Evolutionary conservation across 2,797 vertebrate species (phyloP), one percentile per base, ranked within the genome.

Genomic region (Acropternis orthonyx): DNA sequence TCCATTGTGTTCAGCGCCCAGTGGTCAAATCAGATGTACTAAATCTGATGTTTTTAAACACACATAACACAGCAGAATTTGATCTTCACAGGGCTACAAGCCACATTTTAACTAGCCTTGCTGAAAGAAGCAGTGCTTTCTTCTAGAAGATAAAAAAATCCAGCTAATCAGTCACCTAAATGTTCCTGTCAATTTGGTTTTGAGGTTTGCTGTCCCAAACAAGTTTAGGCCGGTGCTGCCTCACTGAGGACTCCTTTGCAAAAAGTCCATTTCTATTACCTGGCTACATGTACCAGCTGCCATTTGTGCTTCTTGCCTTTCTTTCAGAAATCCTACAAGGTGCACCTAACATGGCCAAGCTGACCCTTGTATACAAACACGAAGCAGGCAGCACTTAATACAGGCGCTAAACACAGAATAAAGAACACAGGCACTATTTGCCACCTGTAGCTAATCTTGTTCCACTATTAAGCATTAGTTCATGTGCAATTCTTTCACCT

Each of bases 381-480:
- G 2, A 39, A 78, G 58, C 12, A 59, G 39, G 21, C 17, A 81
- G 48, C 32, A 37, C 22, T 63, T 37, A 36, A 20, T 10, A 27
- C 0, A 67, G 66, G 26, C 19, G 4, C 3, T 84, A 54, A 90
- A 59, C 17, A 37, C 37, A 37, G 37, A 37, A 37, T 37, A 37
- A 37, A 37, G 9, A 37, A 37, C 49, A 24, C 0, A 0, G 58
- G 27, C 28, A 9, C 10, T 44, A 10, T 88, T 55, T 82, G 48
- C 36, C 88, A 52, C 26, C 11, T 14, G 19, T 12, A 76, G 76
- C 36, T n/a, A 16, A 23, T 59, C 62, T 59, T 4, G 1, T 19
- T 82, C 43, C 48, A 49, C 5, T 20, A 44, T 52, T 66, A 48
- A 54, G 44, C 26, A 24, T 28, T 32, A 69, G 4, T 22, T 88